Base-by-base conservation (phyloP, 2,888 invertebrate species). In the Neoscelio sp. region DNA sequence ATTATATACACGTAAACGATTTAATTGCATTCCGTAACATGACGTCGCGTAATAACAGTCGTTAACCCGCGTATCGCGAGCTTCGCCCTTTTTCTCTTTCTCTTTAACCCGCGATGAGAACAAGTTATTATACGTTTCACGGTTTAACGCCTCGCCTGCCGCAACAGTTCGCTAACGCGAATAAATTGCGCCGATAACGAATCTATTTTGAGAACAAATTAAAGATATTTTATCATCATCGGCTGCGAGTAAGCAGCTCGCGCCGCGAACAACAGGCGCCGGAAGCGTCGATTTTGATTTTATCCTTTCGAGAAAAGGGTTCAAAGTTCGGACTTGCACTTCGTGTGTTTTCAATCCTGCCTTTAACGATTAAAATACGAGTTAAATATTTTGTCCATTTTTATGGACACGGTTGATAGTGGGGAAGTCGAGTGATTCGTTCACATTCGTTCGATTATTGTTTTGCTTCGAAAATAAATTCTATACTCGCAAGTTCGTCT, bases 71-170 rank as follows among this genome's bases (percentile, higher is more conserved):
- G 28, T 60, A 71, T 58, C 65, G 52, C 33, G 28, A 35, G 56
- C 58, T 78, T 73, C 60, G 60, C 35, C 52, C 46, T 67, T 71
- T 71, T 71, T 65, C 67, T 56, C 58, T 75, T 56, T 52, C 71
- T 52, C 58, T 18, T 60, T 62, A 68, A 54, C 60, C 65, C 52
- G 48, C 52, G 67, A 73, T 67, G 78, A 73, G 67, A 73, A 78
- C 75, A 70, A 78, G 78, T 79, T 75, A 79, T 80, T 80, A 75
- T 65, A 74, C 60, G 74, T 75, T 71, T 75, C 68, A 75, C 64
- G 78, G 64, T 67, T 80, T 80, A 75, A 78, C 78, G 67, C 80
- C 78, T 80, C 64, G 64, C 54, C 50, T 44, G 64, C 38, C 40
- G 64, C 48, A 74, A 65, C 64, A 52, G 71, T 71, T 77, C 38